Base-by-base conservation (phyloP, 2,888 invertebrate genomes). In the Furcula furcula region DNA sequence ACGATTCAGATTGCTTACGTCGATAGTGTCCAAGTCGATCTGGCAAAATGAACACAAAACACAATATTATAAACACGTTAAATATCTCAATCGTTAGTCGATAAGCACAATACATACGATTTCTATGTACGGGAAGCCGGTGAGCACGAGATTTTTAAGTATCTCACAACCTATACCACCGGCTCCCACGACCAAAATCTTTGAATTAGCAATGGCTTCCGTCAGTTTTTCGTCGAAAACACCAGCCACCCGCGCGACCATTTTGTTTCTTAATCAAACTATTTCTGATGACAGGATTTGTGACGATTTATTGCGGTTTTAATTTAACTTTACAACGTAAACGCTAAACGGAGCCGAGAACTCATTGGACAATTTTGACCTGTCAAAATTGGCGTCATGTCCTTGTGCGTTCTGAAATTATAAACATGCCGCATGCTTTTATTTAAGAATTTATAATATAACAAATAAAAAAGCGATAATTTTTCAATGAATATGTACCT, bases 161-260 rank as follows among this genome's bases (percentile, higher is more conserved):
- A 99, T 92, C 88, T 99, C 99, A 88, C 99, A 99, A 47, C 99
- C 99, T 66, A 99, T 99, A 38, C 99, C 99, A 49, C 99, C 99
- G 62, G 99, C 99, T 34, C 99, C 99, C 14, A 97, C 96, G 9
- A 97, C 94, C 43, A 97, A 88, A 30, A 97, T 86, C 84, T 95
- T 96, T 7, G 94, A 92, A 51, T 91, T 88, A 13, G 91, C 88
- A 42, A 96, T 91, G 29, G 91, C 89, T 60, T 92, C 90, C 44
- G 92, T 91, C 44, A 94, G 75, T 61, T 91, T 90, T 41, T 91
- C 86, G 37, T 91, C 90, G 35, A 95, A 92, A 59, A 94, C 91
- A 45, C 93, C 93, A 50, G 91, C 89, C 54, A 94, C 87, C 46
- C 90, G 80, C 33, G 93, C 91, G 60, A 93, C 94, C 93, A 94